Conservation (phyloP, 2,888 invertebrate genomes). For the Odontomyia ornata region DNA sequence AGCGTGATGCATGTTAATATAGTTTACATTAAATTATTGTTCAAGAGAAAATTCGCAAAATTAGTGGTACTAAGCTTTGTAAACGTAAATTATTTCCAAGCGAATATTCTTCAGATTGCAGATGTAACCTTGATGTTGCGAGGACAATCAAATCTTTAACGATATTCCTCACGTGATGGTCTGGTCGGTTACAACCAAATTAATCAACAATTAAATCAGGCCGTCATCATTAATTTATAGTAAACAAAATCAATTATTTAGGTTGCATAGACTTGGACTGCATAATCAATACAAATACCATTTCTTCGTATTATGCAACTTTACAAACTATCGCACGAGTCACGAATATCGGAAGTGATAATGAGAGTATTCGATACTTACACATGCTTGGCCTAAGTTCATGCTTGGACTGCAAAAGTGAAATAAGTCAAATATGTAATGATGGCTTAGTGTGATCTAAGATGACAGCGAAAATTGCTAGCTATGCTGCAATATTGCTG, state of each 20-base stretch:
- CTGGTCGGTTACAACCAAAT: too few relatives aligned
- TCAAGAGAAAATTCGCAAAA: too few relatives aligned
- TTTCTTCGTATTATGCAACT: slow-evolving; percentile 25
- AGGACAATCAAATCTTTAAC: too few relatives aligned
- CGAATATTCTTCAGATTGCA: too few relatives aligned
- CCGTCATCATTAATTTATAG: background rate
- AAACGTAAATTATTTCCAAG: too few relatives aligned
- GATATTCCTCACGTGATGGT: too few relatives aligned
- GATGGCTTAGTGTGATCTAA: background rate
- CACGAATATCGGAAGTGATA: slow-evolving; percentile 45
- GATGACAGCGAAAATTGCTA: slow-evolving; percentile 30
- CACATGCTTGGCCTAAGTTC: slow-evolving; percentile 21
- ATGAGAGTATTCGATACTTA: slow-evolving; percentile 30
- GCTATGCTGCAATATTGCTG: slow-evolving; percentile 26
- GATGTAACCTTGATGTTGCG: too few relatives aligned
- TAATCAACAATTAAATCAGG: too few relatives aligned
- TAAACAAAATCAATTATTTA: slow-evolving; percentile 31
- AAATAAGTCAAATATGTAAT: slow-evolving; percentile 32
- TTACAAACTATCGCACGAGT: slow-evolving; percentile 21
- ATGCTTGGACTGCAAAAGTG: slow-evolving; percentile 25
- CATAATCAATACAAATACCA: background rate
- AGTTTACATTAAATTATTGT: background rate
- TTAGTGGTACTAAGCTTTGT: too few relatives aligned
- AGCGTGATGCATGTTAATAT: slow-evolving; percentile 19
- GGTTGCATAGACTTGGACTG: slow-evolving; percentile 15